Evolutionary conservation across 2,888 invertebrate genomes (phyloP), one percentile per base, ranked within the genome.

Genomic region (Xestoiulus laeticollis): DNA sequence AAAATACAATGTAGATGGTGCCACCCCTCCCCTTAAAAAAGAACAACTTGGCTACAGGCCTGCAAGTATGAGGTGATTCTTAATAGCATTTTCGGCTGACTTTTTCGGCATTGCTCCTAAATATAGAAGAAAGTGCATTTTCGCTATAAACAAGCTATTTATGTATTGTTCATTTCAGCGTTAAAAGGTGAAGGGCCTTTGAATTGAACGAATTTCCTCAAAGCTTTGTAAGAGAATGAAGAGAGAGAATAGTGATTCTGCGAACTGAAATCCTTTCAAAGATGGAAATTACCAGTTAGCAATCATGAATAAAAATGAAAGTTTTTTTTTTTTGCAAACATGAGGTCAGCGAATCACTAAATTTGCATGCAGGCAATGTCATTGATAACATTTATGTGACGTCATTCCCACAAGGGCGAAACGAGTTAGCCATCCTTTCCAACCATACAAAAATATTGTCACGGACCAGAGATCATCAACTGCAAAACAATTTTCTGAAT

Each of bases 281-380:
- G 78, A 78, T 78, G 78, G 22, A 78, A 78, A 78, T 78, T 78
- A 78, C 78, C 78, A 78, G 30, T 30, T 26, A 78, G 78, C 30
- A 78, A 38, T 30, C 10, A 78, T 78, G 78, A 78, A 78, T 30
- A 78, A 78, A 78, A 78, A 78, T 78, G 78, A 78, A 78, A 68
- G 68, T 68, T 68, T 68, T 78, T 38, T 38, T 38, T 38, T 38
- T 38, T 26, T 78, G 0, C 78, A 5, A 78, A 26, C 8, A 30
- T 22, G 78, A 78, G 78, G 78, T 78, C 78, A 78, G 78, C 78
- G 12, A 22, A 22, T 26, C 22, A 78, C 10, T 30, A 26, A 26
- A 78, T 78, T 78, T 78, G 78, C 78, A 78, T 30, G 78, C 8
- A 26, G 78, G 78, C 78, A 26, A 78, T 78, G 78, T 30, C 78